Base-by-base conservation (phyloP, 2,113 vertebrate species). In the Acanthochromis polyacanthus region DNA sequence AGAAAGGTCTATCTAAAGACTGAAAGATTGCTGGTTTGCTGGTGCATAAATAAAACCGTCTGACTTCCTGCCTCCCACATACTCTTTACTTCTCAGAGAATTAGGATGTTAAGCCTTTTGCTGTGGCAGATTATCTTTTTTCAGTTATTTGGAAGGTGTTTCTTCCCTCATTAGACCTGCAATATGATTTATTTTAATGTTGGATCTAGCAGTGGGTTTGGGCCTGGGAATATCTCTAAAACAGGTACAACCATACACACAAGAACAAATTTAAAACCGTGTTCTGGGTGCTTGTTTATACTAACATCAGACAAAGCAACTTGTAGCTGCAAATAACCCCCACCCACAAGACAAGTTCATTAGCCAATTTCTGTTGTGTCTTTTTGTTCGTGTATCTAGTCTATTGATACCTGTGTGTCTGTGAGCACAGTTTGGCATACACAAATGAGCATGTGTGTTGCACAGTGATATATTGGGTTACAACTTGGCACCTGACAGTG, bases 161-260 rank as follows among this genome's bases (percentile, higher is more conserved):
- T 72, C 40, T 89, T 62, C 63, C 43, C 71, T 85, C 71, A 78
- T 89, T 83, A 85, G 70, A 68, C 66, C 48, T 52, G 58, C 30
- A 6, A 45, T 65, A 63, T 69, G 73, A 78, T 76, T 66, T 74
- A 40, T 67, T 51, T 69, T 57, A 19, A 10, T 59, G 78, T 19
- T 68, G 61, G 36, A 60, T 69, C 25, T 15, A 23, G 50, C 36
- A 52, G 76, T 71, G 68, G 69, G 86, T 50, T 70, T 80, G 57
- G 38, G 15, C 74, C 32, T 56, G 71, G 80, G 70, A 72, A 83
- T 71, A 43, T 51, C 55, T 46, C 66, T 51, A 5, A 75, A 78
- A 82, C 62, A 78, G 77, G 77, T 83, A 71, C 56, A 67, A 40
- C 51, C 55, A 38, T 22, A 57, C 23, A 73, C 69, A 65, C 45